Evolutionary conservation across 2,797 vertebrate species (phyloP), one percentile per base, ranked within the genome.

Genomic region (Diceros bicornis): DNA sequence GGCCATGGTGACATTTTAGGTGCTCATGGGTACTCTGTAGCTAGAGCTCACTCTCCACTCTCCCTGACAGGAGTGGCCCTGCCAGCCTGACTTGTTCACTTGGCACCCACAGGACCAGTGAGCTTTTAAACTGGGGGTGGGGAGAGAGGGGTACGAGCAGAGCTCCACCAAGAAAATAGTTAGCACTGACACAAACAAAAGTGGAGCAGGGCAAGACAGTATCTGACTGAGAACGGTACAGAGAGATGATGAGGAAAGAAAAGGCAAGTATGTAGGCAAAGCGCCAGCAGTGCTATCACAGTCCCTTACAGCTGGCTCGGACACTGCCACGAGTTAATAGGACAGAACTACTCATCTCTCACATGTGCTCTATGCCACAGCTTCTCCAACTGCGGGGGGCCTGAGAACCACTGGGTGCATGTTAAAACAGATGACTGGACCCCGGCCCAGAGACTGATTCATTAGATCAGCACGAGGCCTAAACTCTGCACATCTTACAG

Each of bases 401-500:
- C 29, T 2, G 0, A 6, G 5, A 9, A 6, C 27, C 29, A 2
- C 7, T 2, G 0, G 0, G 34, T 34, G 32, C 64, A 32, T 0
- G 8, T 4, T 29, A 3, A 12, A 34, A 55, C 81, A 85, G 29
- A 25, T 6, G 13, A 17, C 6, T 3, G 17, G 47, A 59, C 66
- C 29, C 21, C 13, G 3, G 14, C 16, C 21, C n/a, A 10, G 6
- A 44, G 72, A 3, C 7, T 0, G 6, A 6, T 4, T 44, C 5
- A 2, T 34, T 9, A 29, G 64, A 27, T 23, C 25, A 20, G 10
- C 29, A 55, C 1, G 5, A 57, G 25, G 34, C 68, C 66, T 25
- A 34, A 62, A 2, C 9, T 6, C 11, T 8, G 18, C 17, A 10
- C 3, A 0, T 37, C 66, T 18, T 32, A 9, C 8, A 12, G 32